Conservation (phyloP, 1,140 invertebrate genomes). For the Hycleus cichorii region DNA sequence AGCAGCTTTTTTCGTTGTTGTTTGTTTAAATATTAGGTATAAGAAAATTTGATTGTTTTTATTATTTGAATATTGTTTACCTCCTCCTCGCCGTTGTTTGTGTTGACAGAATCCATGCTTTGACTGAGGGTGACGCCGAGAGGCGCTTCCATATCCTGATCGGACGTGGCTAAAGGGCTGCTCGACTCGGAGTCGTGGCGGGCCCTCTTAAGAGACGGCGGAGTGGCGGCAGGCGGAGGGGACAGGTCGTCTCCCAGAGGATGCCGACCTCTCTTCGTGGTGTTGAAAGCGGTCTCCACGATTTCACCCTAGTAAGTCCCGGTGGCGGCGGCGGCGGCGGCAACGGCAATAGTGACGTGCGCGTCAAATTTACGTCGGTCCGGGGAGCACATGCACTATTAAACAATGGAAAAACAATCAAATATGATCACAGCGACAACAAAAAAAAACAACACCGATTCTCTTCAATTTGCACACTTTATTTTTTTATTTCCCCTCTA, state of each 20-base stretch:
- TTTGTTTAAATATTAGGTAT: no score
- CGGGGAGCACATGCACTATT: conserved; percentile 18
- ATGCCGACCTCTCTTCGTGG: conserved; percentile 40
- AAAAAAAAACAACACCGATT: conserved; percentile 12
- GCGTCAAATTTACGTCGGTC: conserved; percentile 12
- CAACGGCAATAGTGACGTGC: conserved; percentile 3
- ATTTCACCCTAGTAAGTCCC: conserved; percentile 30
- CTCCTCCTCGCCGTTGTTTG: conserved; percentile 84
- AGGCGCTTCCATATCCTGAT: conserved; percentile 44
- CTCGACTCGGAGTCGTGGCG: conserved; percentile 44
- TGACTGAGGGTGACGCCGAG: conserved; percentile 62
- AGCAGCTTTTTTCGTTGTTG: no score
- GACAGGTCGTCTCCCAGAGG: conserved; percentile 38
- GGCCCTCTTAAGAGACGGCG: conserved; percentile 48
- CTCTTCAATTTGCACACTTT: conserved; percentile 3
- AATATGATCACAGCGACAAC: conserved; percentile 4
- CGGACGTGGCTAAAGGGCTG: conserved; percentile 38
- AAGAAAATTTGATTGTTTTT: background rate
- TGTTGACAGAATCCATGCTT: conserved; percentile 90
- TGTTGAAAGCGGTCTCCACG: conserved; percentile 39
- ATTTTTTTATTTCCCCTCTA: background rate
- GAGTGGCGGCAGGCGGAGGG: conserved; percentile 36
- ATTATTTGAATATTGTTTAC: conserved; percentile 41
- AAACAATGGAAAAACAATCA: background rate
- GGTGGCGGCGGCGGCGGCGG: conserved; percentile 6